Evolutionary conservation across 2,888 invertebrate genomes (phyloP).

Genomic region (Catocala fraxini): DNA sequence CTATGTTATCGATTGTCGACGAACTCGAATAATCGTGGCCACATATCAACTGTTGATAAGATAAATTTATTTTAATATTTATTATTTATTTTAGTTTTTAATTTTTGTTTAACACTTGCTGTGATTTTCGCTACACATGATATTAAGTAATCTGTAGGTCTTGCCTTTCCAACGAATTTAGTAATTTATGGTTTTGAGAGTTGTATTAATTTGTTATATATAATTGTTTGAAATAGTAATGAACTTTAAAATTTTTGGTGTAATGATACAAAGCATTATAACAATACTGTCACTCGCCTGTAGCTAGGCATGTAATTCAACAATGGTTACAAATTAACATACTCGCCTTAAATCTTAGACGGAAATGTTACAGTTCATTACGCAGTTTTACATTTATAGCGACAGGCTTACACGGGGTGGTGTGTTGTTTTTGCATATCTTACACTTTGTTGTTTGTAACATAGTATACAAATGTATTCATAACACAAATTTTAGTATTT

Average conservation of each 20-base stretch:
- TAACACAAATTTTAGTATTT: no score
- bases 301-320: no score
- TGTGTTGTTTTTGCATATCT: no score
- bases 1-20: constrained; percentile 41
- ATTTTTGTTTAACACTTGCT: constrained; percentile 58
- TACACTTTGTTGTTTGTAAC: no score
- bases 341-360: no score
- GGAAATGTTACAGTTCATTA: constrained; percentile 1
- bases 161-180: constrained; percentile 84
- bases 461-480: no score
- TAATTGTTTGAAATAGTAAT: not conserved
- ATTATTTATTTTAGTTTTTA: constrained; percentile 65
- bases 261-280: no score
- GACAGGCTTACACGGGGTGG: constrained; percentile 1
- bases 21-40: constrained; percentile 59
- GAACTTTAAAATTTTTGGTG: no score
- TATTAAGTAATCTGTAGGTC: constrained; percentile 58
- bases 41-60: constrained; percentile 72
- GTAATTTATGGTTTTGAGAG: constrained; percentile 51
- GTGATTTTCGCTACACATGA: constrained; percentile 65
- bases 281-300: no score
- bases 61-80: constrained; percentile 61
- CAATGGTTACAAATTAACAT: no score
- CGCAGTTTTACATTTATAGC: not conserved
- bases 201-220: constrained; percentile 51